phyloP scores from a whole-genome alignment of 2,888 invertebrate species.

The Agrotis exclamationis region DNA sequence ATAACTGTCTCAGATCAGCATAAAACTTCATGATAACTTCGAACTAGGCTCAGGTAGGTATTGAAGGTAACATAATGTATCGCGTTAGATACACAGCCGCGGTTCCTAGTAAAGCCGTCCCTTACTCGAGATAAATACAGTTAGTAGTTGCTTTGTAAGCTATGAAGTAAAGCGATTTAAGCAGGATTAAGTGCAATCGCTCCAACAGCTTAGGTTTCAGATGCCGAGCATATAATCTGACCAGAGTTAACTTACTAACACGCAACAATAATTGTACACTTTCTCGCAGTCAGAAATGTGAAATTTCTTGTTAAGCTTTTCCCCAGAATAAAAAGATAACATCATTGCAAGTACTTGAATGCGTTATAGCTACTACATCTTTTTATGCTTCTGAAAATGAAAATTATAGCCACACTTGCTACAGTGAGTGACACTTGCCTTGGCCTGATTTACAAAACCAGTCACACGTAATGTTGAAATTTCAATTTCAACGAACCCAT shows the following conservation, averaged over 20 bases:
- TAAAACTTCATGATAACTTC: neutral
- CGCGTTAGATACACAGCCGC: neutral
- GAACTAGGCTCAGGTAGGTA: neutral
- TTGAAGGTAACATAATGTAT: neutral
- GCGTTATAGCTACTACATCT: no score
- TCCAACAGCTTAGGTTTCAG: constrained; percentile 11
- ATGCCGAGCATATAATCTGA: constrained; percentile 4
- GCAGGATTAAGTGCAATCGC: constrained; percentile 17
- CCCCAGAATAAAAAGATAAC: neutral
- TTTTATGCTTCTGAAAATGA: neutral
- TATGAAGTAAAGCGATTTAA: constrained; percentile 25
- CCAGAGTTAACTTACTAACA: constrained; percentile 1
- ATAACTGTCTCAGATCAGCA: neutral
- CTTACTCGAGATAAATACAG: neutral
- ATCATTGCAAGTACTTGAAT: no score
- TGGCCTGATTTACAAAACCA: neutral
- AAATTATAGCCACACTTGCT: neutral
- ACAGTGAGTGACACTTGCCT: neutral
- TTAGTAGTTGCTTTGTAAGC: constrained; percentile 22
- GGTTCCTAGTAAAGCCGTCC: constrained; percentile 2
- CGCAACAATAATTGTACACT: neutral
- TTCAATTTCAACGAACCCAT: constrained; percentile 24
- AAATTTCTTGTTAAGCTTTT: neutral
- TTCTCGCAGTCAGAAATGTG: neutral
- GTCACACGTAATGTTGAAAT: neutral